phyloP scores from a whole-genome alignment of 2,797 vertebrate species.

The Tenualosa ilisha region DNA sequence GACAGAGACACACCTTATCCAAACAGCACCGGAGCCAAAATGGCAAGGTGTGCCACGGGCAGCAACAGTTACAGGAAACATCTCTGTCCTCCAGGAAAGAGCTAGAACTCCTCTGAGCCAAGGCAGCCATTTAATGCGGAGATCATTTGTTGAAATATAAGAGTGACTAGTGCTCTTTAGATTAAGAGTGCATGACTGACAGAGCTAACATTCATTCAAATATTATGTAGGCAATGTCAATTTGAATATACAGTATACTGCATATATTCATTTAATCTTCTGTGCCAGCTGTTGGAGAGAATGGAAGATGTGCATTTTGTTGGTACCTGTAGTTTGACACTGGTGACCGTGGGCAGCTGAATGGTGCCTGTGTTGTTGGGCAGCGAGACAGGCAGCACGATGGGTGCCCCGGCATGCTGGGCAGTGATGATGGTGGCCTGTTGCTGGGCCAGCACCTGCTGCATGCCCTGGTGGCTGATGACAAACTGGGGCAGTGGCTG shows the following conservation, averaged over 20 bases:
- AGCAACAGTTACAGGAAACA: background rate
- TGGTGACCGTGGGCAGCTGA: slow-evolving; percentile 82
- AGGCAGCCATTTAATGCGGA: background rate
- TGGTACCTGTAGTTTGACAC: slow-evolving; percentile 84
- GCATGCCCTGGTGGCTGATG: slow-evolving; percentile 80
- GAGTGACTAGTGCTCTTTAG: background rate
- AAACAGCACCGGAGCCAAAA: background rate
- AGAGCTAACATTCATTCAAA: no score
- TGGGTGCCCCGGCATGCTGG: slow-evolving; percentile 80
- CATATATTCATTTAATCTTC: slow-evolving; percentile 54
- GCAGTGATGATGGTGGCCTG: slow-evolving; percentile 81
- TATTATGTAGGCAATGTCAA: no score
- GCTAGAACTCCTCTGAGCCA: background rate
- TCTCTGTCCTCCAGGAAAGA: background rate
- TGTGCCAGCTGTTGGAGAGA: slow-evolving; percentile 51
- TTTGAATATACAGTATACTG: no score
- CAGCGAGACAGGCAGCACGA: slow-evolving; percentile 89
- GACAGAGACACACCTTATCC: background rate
- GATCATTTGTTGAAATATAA: background rate
- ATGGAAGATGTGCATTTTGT: background rate
- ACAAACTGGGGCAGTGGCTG: slow-evolving; percentile 73
- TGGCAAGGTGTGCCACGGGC: background rate
- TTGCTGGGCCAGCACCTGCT: slow-evolving; percentile 79
- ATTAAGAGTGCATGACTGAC: background rate
- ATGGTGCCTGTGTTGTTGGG: slow-evolving; percentile 78